Evolutionary conservation across 2,113 vertebrate genomes (phyloP), one percentile per base, ranked within the genome.

Genomic region (Larimichthys crocea): DNA sequence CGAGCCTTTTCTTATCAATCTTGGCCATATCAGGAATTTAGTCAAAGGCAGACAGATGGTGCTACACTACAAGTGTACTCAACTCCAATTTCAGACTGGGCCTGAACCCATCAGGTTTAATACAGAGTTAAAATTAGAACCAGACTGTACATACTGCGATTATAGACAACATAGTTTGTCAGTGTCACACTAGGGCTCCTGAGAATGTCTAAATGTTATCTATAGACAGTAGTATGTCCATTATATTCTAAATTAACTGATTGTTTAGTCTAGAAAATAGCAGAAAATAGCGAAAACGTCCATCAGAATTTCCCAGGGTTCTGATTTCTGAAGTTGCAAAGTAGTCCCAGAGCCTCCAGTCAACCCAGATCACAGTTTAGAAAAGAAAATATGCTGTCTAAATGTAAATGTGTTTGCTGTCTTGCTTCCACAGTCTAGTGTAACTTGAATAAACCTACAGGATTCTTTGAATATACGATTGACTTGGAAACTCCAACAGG

Each of bases 341-440:
- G 35, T 35, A 35, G 6, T 63, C 31, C 19, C 9, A n/a, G n/a
- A 29, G 24, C 17, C 3, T 6, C 40, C 31, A 29, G 29, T 83
- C 75, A 46, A 24, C 42, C 52, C 26, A 24, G 1, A 70, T 42
- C 48, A 6, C 19, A 42, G 9, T 10, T n/a, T 24, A 56, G 44
- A 26, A 59, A 59, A 68, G 40, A 77, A 75, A 86, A 77, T 73
- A 86, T 24, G 60, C 70, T 84, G 74, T 89, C 91, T 85, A 88
- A 80, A 92, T 92, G 89, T 79, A 87, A 91, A 89, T 92, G 65
- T 62, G 75, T 88, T 83, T 63, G 53, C 22, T 8, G 64, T 74
- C 3, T 17, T 35, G 44, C 67, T 44, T 64, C 60, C 40, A 55
- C 46, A 67, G 42, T 67, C 56, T 12, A 44, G n/a, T 12, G 24